phyloP scores from a whole-genome alignment of 2,797 vertebrate genomes.

The Sebastes iracundus region DNA sequence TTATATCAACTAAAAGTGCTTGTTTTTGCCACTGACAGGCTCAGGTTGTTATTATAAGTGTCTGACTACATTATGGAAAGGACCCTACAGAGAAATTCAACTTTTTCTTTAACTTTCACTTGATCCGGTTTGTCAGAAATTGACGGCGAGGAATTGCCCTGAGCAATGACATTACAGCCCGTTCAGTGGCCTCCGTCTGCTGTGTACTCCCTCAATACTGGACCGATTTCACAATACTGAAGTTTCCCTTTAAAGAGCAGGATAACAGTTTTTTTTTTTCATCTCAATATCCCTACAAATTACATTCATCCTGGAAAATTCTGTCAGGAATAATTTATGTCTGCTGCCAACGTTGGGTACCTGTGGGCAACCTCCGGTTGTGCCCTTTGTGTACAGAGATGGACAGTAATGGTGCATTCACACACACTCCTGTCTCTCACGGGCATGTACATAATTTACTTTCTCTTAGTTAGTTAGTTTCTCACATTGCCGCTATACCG shows the following conservation, averaged over 20 bases:
- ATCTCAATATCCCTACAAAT: accelerated
- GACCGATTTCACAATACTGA: too few species aligned
- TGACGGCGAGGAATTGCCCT: background rate
- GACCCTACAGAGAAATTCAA: background rate
- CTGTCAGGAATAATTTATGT: background rate
- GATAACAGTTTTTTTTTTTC: background rate
- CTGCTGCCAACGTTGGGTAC: background rate
- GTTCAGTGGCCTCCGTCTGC: too few species aligned
- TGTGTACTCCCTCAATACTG: too few species aligned
- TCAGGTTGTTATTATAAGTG: background rate
- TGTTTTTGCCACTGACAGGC: background rate
- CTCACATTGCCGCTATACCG: background rate
- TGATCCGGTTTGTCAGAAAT: background rate
- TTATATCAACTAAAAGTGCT: background rate
- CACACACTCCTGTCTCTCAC: background rate
- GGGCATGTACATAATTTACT: background rate
- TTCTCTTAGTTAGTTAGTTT: background rate
- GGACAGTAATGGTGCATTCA: background rate
- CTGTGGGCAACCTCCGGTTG: background rate
- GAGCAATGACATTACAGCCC: too few species aligned
- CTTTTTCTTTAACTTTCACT: background rate
- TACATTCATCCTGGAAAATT: background rate
- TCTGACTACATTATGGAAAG: background rate
- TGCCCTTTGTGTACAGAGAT: background rate
- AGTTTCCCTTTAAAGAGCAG: background rate